phyloP scores from a whole-genome alignment of 2,797 vertebrate genomes.

The Eospalax fontanierii region DNA sequence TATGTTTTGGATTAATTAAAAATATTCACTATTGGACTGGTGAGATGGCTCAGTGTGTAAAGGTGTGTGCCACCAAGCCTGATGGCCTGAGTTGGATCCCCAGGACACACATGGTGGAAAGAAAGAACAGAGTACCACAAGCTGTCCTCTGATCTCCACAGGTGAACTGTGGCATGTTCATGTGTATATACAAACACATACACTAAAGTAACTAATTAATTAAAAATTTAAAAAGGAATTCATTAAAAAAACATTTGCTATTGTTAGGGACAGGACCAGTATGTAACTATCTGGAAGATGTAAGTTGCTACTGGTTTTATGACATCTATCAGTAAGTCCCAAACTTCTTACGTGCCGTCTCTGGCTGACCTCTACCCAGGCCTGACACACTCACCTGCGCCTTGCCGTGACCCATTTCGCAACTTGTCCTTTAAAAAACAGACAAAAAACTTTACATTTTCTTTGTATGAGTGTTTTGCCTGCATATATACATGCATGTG shows the following conservation, averaged over 20 bases:
- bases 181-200: not conserved
- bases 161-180: not conserved
- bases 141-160: not conserved
- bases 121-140: not conserved
- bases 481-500: too few relatives aligned
- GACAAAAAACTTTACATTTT: too few relatives aligned
- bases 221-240: too few relatives aligned
- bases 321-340: too few relatives aligned
- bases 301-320: too few relatives aligned
- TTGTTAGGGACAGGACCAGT: too few relatives aligned
- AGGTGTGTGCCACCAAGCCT: not conserved
- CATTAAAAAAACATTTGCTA: too few relatives aligned
- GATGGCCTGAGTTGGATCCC: not conserved
- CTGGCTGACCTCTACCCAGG: not conserved
- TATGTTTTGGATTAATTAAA: too few relatives aligned
- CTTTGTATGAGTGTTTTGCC: too few relatives aligned
- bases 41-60: not conserved
- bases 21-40: not conserved
- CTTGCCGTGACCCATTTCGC: not conserved
- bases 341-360: fast-evolving
- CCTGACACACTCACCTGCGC: not conserved
- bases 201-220: not conserved
- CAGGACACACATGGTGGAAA: not conserved
- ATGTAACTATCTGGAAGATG: not conserved
- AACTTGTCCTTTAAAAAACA: too few relatives aligned